Percentiles rank a stretch among this genome's conserved stretches.
phyloP scores from a whole-genome alignment of 2,797 vertebrate genomes.

The Trachops cirrhosus region DNA sequence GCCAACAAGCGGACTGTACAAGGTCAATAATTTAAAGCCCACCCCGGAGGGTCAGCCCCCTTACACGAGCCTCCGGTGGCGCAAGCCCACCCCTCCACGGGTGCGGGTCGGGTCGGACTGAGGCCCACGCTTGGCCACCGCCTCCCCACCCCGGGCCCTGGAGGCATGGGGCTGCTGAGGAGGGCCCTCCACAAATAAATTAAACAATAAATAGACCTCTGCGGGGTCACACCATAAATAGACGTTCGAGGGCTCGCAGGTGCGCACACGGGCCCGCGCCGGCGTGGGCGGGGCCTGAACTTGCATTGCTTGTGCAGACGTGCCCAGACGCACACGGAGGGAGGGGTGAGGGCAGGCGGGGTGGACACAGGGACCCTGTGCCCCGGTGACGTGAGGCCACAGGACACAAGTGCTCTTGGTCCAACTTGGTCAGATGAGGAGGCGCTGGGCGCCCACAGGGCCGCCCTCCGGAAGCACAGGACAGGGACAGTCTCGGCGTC shows the following conservation, averaged over 20 bases:
- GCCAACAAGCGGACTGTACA: conserved; percentile 90
- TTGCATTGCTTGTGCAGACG: too few relatives aligned
- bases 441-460: background rate
- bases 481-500: conserved; percentile 18
- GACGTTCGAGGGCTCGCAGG: background rate
- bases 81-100: conserved; percentile 86
- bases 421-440: background rate
- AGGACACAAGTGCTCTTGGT: background rate
- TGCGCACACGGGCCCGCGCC: background rate
- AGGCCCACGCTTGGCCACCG: conserved; percentile 79
- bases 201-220: conserved; percentile 98
- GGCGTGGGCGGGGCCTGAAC: background rate
- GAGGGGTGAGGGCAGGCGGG: too few relatives aligned
- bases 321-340: too few relatives aligned
- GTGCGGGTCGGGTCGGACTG: conserved; percentile 70
- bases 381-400: background rate
- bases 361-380: background rate
- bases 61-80: conserved; percentile 85
- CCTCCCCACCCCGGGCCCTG: conserved; percentile 62
- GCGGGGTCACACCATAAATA: conserved; percentile 93
- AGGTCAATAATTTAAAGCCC: conserved; percentile 88
- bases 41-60: conserved; percentile 74
- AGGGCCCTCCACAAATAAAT: conserved; percentile 90
- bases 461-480: conserved; percentile 87
- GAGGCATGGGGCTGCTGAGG: conserved; percentile 37